Conservation (phyloP, 1,140 invertebrate species). For the Lysiphlebus fabarum region DNA sequence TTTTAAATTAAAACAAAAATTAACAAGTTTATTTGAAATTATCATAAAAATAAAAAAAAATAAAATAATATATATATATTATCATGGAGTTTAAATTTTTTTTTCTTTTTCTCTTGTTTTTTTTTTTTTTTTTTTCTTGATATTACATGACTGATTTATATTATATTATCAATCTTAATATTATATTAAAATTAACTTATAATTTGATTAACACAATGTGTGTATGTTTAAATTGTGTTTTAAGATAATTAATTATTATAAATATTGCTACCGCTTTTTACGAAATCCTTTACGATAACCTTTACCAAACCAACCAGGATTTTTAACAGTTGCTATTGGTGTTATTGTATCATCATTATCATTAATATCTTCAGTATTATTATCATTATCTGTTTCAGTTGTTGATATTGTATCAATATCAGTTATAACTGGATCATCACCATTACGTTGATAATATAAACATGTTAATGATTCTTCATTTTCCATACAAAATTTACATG, state of each 20-base stretch:
- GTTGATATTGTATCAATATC: conserved; percentile 15
- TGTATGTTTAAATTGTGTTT: too few relatives aligned
- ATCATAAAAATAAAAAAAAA: too few relatives aligned
- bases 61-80: too few relatives aligned
- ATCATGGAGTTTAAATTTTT: too few relatives aligned
- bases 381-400: conserved; percentile 29
- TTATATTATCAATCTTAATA: too few relatives aligned
- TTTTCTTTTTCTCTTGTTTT: too few relatives aligned
- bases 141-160: neutral
- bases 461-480: conserved; percentile 49
- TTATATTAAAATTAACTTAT: neutral
- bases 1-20: too few relatives aligned
- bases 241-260: conserved; percentile 18
- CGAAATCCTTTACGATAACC: conserved; percentile 58
- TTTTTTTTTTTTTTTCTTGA: too few relatives aligned
- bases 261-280: conserved; percentile 55
- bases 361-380: conserved; percentile 34
- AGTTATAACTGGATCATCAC: conserved; percentile 29
- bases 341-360: conserved; percentile 36
- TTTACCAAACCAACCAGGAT: conserved; percentile 67
- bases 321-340: conserved; percentile 45
- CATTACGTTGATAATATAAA: conserved; percentile 47
- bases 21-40: too few relatives aligned
- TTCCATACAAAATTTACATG: conserved; percentile 52
- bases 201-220: conserved; percentile 6